Base-by-base conservation (phyloP, 1,140 invertebrate species). In the Bombus huntii region DNA sequence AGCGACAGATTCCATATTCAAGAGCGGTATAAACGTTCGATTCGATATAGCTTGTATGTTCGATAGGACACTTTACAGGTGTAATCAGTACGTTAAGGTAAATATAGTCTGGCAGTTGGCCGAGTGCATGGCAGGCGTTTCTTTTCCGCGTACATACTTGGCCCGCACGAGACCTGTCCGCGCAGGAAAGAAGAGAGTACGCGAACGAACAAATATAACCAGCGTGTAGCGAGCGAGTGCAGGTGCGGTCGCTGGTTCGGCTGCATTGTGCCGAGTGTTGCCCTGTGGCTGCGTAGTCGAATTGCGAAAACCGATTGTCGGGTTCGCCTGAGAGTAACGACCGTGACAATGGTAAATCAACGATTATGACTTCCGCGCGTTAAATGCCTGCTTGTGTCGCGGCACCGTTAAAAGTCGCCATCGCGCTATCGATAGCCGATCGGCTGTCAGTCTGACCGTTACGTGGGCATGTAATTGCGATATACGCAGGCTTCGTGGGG, bases 91-190 rank as follows among this genome's bases (percentile, higher is more conserved):
- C 86, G 90, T 92, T 88, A 88, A 87, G 89, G 86, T 93, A 94
- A 94, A 94, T 93, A 93, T 94, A 94, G 93, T 91, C 90, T 94
- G 93, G 93, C 94, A 93, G 79, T 76, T 78, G 85, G 92, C 93
- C 93, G 93, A 93, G 90, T 87, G 87, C 87, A 90, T 90, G 88
- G 79, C 92, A 91, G 88, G 83, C 92, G 89, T 91, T 93, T 91
- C 87, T 93, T 91, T 90, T 92, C 88, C 89, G 88, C 88, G 90
- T 90, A 88, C 88, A 92, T 90, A 92, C 82, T 93, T 92, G 91
- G 92, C 89, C 83, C 89, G 88, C 87, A 89, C 92, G 88, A 89
- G 92, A 91, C 80, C 74, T 78, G 57, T 57, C 66, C 81, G 31
- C 81, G 87, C 74, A 90, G 71, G 87, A 90, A 90, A 90, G 89